Conservation (phyloP, 2,113 vertebrate species). For the Hypocryptadius cinnamomeus region DNA sequence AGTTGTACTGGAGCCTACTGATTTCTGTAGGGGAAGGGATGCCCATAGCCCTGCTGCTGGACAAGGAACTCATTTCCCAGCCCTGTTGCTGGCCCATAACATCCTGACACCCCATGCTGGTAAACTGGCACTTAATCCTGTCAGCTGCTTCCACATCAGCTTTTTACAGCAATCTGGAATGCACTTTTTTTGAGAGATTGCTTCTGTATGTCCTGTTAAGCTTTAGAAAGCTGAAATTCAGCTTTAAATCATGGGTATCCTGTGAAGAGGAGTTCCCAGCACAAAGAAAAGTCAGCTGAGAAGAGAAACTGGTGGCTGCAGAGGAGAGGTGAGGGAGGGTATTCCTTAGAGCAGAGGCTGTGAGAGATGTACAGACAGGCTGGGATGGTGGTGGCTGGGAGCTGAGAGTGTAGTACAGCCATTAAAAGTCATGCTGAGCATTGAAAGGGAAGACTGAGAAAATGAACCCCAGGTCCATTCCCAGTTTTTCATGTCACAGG, state of each 20-base stretch:
- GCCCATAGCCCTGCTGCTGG: neutral
- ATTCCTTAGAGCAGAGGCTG: neutral
- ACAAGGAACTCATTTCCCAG: neutral
- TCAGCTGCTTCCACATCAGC: neutral
- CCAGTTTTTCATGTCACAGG: neutral
- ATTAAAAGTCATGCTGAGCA: neutral
- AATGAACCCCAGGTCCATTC: neutral
- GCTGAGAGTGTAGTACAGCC: neutral
- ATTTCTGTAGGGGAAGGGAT: neutral
- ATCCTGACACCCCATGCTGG: neutral
- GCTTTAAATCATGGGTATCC: neutral
- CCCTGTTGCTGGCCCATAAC: neutral
- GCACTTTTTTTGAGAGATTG: neutral
- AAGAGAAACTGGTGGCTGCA: neutral
- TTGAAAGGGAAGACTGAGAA: neutral
- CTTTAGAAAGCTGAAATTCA: neutral
- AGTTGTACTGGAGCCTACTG: neutral
- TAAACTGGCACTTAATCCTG: neutral
- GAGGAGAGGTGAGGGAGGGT: neutral
- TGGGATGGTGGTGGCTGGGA: neutral
- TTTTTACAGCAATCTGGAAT: neutral
- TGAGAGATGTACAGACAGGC: neutral
- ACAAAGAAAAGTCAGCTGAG: neutral
- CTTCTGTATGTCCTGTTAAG: neutral
- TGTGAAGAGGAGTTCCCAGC: neutral